Evolutionary conservation across 2,797 vertebrate species (phyloP), one percentile per base, ranked within the genome.

Genomic region (Babyrousa celebensis): DNA sequence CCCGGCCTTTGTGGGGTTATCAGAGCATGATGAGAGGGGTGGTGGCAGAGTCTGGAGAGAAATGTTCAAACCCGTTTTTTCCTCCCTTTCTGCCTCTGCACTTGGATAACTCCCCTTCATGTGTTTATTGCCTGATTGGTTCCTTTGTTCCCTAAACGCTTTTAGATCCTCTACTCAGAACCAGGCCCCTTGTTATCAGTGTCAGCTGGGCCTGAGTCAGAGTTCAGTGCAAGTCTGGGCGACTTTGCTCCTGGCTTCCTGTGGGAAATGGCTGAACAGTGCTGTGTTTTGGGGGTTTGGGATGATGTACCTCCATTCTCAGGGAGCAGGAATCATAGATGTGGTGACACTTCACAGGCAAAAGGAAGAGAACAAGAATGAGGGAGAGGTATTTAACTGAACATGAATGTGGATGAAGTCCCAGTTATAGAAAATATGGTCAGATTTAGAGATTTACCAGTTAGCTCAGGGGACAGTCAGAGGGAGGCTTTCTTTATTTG

Each of bases 131-230:
- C 60, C 97, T 85, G 82, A 86, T 95, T 91, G 90, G 78, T 86
- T 92, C 92, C 56, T 97, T 98, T 97, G 94, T 95, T 95, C 80
- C 89, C 29, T 71, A 65, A 75, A 90, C 92, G 89, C 88, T 94
- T 97, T 95, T 95, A 97, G 93, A 96, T 84, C 10, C 80, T 88
- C 78, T 71, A 70, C 71, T 97, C 52, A 72, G 89, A 97, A 82
- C 10, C 27, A 88, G 74, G 11, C 52, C 54, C n/a, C 27, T 70
- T 75, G 27, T 67, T 97, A 10, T 54, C 89, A 40, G 3, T 75
- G 3, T 88, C 18, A 40, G 65, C 97, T 25, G 87, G 56, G 15
- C 60, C 93, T 70, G 85, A 65, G 21, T 58, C 79, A 96, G 83
- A 67, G 70, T 96, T 96, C 77, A 75, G n/a, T 25, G 32, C 6